These are phyloP conservation scores for Dolomedes plantarius DNA, from an alignment of 2,888 invertebrate genomes.

Conservation along the genomic window DNA sequence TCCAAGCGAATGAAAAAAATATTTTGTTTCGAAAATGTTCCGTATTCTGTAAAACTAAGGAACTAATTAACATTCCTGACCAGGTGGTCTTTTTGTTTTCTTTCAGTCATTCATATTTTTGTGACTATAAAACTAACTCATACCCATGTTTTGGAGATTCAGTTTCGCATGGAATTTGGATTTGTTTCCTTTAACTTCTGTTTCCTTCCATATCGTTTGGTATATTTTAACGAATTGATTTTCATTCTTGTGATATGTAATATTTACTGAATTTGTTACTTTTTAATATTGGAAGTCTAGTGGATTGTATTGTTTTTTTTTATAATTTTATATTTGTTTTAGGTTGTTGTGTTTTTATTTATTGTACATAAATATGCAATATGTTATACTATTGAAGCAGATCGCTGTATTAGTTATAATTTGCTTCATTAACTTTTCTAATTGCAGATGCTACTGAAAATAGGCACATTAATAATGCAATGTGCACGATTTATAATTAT, in stretches of 20 bases:
- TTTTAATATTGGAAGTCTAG: neutral
- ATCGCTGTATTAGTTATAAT: too few relatives aligned
- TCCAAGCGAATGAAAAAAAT: slow-evolving; percentile 40
- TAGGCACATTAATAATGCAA: too few relatives aligned
- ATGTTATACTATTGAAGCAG: slow-evolving; percentile 7
- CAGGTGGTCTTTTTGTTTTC: slow-evolving; percentile 66
- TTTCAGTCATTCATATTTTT: slow-evolving; percentile 41
- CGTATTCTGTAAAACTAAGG: slow-evolving; percentile 28
- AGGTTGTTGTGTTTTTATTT: neutral
- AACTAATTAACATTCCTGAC: slow-evolving; percentile 54
- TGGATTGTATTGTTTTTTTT: neutral
- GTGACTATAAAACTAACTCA: neutral
- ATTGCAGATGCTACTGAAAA: too few relatives aligned
- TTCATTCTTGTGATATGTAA: neutral
- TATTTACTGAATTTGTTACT: neutral
- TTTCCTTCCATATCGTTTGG: too few relatives aligned
- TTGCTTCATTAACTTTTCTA: too few relatives aligned
- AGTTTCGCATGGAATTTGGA: too few relatives aligned
- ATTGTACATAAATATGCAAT: neutral
- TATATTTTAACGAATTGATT: too few relatives aligned
- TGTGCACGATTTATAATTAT: too few relatives aligned
- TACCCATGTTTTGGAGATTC: slow-evolving; percentile 10
- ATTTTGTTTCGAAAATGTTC: slow-evolving; percentile 47
- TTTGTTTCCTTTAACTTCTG: too few relatives aligned
- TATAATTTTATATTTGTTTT: neutral